Percentiles rank a stretch among this genome's conserved stretches.
These are phyloP conservation scores for Lepidocyrtoides sp. DNA, from an alignment of 2,888 invertebrate species.

Conservation along the genomic window DNA sequence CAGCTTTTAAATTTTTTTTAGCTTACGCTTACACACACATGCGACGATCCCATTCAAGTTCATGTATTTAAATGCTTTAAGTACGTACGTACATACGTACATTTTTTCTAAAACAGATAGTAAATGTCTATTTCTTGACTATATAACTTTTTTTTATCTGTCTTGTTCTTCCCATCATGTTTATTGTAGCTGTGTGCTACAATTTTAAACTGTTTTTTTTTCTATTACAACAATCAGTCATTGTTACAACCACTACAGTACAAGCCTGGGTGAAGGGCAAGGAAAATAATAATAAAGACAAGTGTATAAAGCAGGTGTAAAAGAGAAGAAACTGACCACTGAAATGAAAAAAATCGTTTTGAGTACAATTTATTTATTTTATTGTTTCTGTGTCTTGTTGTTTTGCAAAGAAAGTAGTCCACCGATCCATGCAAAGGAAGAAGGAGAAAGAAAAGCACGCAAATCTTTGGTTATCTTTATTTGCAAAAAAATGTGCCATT, in stretches of 20 bases:
- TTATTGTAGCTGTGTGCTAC: background rate
- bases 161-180: constrained; percentile 35
- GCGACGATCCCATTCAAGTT: constrained; percentile 38
- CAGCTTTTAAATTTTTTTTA: background rate
- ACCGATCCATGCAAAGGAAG: constrained; percentile 1
- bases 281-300: too few relatives aligned
- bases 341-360: background rate
- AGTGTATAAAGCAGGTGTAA: background rate
- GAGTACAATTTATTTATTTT: background rate
- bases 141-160: constrained; percentile 28
- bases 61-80: too few relatives aligned
- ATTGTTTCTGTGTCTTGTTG: background rate
- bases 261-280: background rate
- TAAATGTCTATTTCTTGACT: background rate
- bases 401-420: constrained; percentile 26
- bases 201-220: background rate
- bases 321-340: background rate
- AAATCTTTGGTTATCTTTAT: constrained; percentile 12
- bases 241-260: background rate
- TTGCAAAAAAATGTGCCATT: background rate
- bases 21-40: too few relatives aligned
- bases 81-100: too few relatives aligned
- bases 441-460: background rate
- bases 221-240: constrained; percentile 3
- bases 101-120: background rate